Base-by-base conservation (phyloP, 1,140 invertebrate species). In the Ephestia elutella region DNA sequence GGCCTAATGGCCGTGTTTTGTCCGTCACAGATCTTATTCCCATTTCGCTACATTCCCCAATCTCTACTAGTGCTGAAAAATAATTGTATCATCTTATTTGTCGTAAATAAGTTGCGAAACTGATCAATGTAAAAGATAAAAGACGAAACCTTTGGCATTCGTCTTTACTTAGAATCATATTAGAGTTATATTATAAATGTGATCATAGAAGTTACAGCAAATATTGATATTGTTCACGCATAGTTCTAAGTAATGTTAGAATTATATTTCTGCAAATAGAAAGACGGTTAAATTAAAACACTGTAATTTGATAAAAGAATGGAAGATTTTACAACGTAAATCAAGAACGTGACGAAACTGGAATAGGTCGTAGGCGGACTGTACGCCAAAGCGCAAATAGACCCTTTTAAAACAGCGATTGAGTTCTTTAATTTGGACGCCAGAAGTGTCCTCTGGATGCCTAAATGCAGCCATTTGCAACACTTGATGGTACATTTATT, bases 371-470 rank as follows among this genome's bases (percentile, higher is more conserved):
- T 44, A 9, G 9, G 1, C 1, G 32, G 9, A 35, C 32, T 35
- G 13, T 2, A 35, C 32, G 9, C 9, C 32, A 13, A 35, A 9
- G 32, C 38, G 15, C 38, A 44, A 44, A 44, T 15, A 44, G 38
- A 44, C 38, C n/a, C 38, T 44, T 44, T 44, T 44, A 44, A 44
- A 44, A 44, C 10, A 44, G 5, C 38, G 38, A 44, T 44, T 44
- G 38, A 44, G 38, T 44, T 44, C n/a, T 44, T 15, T 35, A 35
- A 35, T 44, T 44, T 44, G 38, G 7, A 44, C 38, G 38, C 38
- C 38, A 15, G 38, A 44, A 44, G 38, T 5, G 13, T 5, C 7
- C 13, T 35, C 3, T 17, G 15, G 38, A 44, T 44, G 38, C 38
- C 38, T 15, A 15, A 44, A 44, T 44, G 38, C 38, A 44, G 38